Evolutionary conservation across 2,113 vertebrate species (phyloP), one percentile per base, ranked within the genome.

Genomic region (Perca flavescens): DNA sequence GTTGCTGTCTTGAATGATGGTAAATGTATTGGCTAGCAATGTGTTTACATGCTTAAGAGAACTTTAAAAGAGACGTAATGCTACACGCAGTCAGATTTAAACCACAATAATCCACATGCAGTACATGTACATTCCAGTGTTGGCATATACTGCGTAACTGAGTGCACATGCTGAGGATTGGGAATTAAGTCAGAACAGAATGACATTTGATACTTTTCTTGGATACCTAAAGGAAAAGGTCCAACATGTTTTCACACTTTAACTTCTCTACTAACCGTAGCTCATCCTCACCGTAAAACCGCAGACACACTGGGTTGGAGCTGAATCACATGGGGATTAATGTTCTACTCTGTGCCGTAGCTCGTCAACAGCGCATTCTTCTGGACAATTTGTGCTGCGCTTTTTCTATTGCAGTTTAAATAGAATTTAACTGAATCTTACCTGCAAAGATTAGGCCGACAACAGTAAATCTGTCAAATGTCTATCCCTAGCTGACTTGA

Each of bases 341-440:
- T 46, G 64, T 52, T n/a, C 22, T 43, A 1, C 15, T 36, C 49
- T 67, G 40, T 21, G 40, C 36, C 54, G 54, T 6, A 46, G 52
- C 34, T 74, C 61, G 31, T 25, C 72, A 82, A 70, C 73, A 86
- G 79, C 11, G 2, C 76, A 83, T 50, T 74, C 53, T 74, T 63
- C 58, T 66, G 62, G 65, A 74, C 34, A 47, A 6, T 80, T 67
- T 79, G 40, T 36, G 62, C 28, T 70, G 7, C 10, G 28, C 19
- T 66, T 46, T 57, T 71, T 17, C 10, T 22, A 1, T 46, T 52
- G 19, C 22, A 4, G 2, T 53, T 67, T 2, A 25, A 22, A 28
- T 31, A 17, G 25, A 74, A 74, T 70, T 61, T 16, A 79, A 47
- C 56, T 66, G 1, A 47, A 10, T 6, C n/a, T 56, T 60, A 60